A percentile compares a stretch with the other conserved stretches of the same genome.
These are phyloP conservation scores for Philereme vetulata DNA, from an alignment of 2,888 invertebrate genomes.

Conservation along the genomic window DNA sequence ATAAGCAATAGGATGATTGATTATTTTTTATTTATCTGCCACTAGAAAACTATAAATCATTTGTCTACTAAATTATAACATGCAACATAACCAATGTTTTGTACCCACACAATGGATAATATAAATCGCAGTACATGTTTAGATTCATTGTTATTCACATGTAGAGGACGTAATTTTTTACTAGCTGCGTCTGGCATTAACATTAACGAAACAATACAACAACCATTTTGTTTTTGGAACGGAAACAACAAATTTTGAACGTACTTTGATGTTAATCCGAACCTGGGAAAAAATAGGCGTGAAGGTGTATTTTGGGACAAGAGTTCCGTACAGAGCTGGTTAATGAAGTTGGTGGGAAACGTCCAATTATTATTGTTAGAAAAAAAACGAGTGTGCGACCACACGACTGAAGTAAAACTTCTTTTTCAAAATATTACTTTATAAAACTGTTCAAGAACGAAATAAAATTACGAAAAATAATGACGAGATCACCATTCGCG, in stretches of 20 bases:
- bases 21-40: too few relatives aligned
- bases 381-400: too few relatives aligned
- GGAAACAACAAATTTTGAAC: slow-evolving; percentile 58
- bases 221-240: slow-evolving; percentile 48
- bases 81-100: slow-evolving; percentile 33
- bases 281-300: slow-evolving; percentile 19
- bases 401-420: too few relatives aligned
- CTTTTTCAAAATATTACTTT: too few relatives aligned
- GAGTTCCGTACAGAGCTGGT: slow-evolving; percentile 3
- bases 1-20: too few relatives aligned
- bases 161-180: slow-evolving; percentile 60
- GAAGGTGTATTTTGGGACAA: not conserved
- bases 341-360: not conserved
- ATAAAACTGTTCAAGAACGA: too few relatives aligned
- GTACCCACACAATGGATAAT: slow-evolving; percentile 38
- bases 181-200: slow-evolving; percentile 43
- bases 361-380: too few relatives aligned
- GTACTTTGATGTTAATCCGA: slow-evolving; percentile 37
- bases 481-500: too few relatives aligned
- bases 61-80: slow-evolving; percentile 25
- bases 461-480: too few relatives aligned
- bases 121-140: slow-evolving; percentile 36
- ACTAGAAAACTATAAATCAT: slow-evolving; percentile 27
- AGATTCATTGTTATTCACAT: slow-evolving; percentile 55
- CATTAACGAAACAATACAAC: slow-evolving; percentile 54